Evolutionary conservation across 2,888 invertebrate genomes (phyloP), one percentile per base, ranked within the genome.

Genomic region (Phalera bucephala): DNA sequence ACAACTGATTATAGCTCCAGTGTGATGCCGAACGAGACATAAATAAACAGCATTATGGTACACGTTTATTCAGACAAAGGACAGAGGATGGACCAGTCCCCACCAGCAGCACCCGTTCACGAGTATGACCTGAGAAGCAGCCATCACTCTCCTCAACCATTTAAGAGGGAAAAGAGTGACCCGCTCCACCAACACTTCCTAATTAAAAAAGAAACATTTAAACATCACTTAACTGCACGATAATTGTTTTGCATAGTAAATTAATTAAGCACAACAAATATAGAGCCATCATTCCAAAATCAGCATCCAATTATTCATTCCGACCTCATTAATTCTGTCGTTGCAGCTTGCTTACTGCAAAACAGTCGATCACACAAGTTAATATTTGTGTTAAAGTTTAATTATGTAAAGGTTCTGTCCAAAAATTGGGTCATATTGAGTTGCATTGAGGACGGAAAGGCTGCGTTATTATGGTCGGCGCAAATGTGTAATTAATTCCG

Each of bases 401-500:
- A 74, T 73, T 67, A 70, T 64, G 60, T 53, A 52, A 36, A 3
- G 22, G 9, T 22, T 22, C 5, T 8, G 7, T 4, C 26, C 55
- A 73, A 75, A 74, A 83, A 81, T 60, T 71, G 60, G 76, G 76
- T 70, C 75, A 69, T 64, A 75, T 72, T 61, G 62, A 75, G 72
- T 72, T 69, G 71, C 54, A 33, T n/a, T n/a, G n/a, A n/a, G n/a
- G n/a, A n/a, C n/a, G n/a, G n/a, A n/a, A n/a, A n/a, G n/a, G n/a
- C 64, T 63, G 65, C 62, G 74, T 80, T 77, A 82, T 82, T 81
- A 79, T 68, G 62, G 56, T 57, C 28, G 43, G 56, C 47, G 69
- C 72, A 77, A 77, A 80, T 72, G 65, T 67, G 70, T 78, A 70
- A 82, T 83, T 80, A 81, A 80, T 82, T 80, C 70, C 72, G 69